Evolutionary conservation across 2,113 vertebrate genomes (phyloP).

Genomic region (Panthera uncia): DNA sequence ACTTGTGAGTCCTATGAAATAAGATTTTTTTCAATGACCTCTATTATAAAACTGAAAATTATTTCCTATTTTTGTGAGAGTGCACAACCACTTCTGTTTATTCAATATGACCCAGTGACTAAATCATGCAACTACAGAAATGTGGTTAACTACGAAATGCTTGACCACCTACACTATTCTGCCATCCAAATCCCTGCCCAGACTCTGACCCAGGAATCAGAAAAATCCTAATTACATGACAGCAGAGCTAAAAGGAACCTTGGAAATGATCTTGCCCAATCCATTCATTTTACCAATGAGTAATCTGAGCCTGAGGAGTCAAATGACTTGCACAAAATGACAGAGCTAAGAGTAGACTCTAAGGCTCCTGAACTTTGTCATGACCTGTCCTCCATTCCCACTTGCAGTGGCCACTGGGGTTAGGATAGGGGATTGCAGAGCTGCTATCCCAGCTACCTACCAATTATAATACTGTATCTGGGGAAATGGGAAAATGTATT

Average conservation of each 20-base stretch:
- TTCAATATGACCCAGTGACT: not conserved
- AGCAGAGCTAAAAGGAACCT: not conserved
- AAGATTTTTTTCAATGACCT: not conserved
- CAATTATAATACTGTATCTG: not conserved
- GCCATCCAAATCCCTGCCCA: not conserved
- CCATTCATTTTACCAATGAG: not conserved
- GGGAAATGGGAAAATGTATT: not conserved
- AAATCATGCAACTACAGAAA: not conserved
- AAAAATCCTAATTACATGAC: slow-evolving; percentile 23
- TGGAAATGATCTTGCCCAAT: not conserved
- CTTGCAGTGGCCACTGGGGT: not conserved
- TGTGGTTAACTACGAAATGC: not conserved
- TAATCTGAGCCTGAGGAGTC: not conserved
- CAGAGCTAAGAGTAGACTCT: not conserved
- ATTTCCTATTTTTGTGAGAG: not conserved
- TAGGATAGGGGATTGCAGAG: not conserved
- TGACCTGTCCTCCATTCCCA: not conserved
- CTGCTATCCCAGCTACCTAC: not conserved
- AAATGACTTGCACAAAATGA: not conserved
- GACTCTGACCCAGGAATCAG: not conserved
- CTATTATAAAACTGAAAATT: slow-evolving; percentile 1
- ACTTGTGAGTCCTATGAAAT: not conserved
- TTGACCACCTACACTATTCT: not conserved
- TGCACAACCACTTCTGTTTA: not conserved
- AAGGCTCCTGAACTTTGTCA: not conserved